Conservation (phyloP, 2,113 vertebrate genomes). For the Ardeotis arabs region DNA sequence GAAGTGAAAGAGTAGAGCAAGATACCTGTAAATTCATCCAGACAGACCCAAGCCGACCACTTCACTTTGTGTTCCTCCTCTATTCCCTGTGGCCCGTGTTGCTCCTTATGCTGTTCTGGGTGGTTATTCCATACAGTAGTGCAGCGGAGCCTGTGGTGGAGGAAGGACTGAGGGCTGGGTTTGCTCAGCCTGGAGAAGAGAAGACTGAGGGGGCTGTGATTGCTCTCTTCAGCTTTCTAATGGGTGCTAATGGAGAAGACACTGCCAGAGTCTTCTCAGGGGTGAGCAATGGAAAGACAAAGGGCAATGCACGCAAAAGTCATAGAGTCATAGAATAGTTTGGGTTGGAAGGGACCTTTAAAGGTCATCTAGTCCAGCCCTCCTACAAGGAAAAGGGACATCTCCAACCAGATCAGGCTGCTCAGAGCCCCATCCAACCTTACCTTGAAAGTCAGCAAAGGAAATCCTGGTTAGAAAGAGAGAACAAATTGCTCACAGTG, state of each 20-base stretch:
- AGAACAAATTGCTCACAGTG: neutral
- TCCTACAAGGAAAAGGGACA: too few relatives aligned
- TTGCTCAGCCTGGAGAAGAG: neutral
- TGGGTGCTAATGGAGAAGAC: neutral
- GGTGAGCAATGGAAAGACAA: neutral
- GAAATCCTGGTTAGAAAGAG: neutral
- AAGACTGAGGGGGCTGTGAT: neutral
- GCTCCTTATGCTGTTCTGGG: neutral
- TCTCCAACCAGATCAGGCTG: too few relatives aligned
- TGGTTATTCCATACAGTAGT: neutral
- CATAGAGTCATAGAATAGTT: too few relatives aligned
- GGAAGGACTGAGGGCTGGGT: neutral
- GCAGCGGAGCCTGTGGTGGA: fast-evolving
- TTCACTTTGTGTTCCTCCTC: neutral
- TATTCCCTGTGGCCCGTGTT: fast-evolving
- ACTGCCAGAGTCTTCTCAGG: neutral
- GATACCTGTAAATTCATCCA: neutral
- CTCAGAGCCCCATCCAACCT: too few relatives aligned
- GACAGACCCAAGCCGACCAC: neutral
- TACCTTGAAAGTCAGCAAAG: neutral
- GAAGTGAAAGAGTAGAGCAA: neutral
- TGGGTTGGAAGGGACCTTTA: too few relatives aligned
- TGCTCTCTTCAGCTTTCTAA: neutral
- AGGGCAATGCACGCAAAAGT: neutral
- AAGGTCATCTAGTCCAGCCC: too few relatives aligned